Conservation (phyloP, 2,888 invertebrate species). For the Balanococcus diminutus region DNA sequence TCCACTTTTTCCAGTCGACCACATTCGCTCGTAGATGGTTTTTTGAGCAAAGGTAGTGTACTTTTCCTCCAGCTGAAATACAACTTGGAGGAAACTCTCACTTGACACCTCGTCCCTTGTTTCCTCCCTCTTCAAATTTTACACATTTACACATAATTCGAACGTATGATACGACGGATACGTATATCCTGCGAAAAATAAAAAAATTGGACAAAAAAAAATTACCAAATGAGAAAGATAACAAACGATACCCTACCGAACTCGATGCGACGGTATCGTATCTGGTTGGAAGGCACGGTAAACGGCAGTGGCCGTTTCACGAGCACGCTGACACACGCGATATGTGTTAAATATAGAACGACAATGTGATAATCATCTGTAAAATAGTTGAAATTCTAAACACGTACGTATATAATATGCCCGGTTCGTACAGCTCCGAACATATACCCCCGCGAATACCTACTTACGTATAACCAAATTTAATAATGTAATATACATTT, state of each 20-base stretch:
- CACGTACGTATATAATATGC: background rate
- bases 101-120: background rate
- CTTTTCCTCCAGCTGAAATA: too few species aligned
- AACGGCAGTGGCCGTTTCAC: background rate
- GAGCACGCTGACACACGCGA: background rate
- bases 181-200: background rate
- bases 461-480: background rate
- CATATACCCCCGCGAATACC: background rate
- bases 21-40: too few species aligned
- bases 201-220: background rate
- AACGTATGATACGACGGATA: background rate
- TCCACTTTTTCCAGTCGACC: too few species aligned
- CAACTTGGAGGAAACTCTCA: background rate
- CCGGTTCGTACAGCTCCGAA: too few species aligned
- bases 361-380: background rate
- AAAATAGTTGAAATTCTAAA: constrained; percentile 17
- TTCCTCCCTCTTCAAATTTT: background rate
- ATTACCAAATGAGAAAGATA: background rate
- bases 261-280: background rate
- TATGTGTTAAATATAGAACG: constrained; percentile 21
- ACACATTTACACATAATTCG: background rate
- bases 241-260: background rate
- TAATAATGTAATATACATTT: constrained; percentile 1
- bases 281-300: background rate
- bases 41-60: too few species aligned